phyloP scores from a whole-genome alignment of 1,140 invertebrate species.

The Drosophila eugracilis region DNA sequence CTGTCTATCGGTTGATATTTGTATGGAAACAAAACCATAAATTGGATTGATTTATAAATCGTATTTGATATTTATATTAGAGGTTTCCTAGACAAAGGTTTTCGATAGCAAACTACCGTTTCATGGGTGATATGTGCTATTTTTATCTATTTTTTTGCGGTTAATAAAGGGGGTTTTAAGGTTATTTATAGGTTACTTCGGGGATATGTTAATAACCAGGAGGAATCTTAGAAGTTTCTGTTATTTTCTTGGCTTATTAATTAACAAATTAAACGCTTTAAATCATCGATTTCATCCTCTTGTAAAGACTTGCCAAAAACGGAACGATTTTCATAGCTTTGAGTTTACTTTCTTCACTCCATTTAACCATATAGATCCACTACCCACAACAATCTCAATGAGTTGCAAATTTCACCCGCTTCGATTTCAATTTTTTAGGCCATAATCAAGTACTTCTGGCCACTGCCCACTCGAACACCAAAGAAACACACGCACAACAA shows the following conservation, averaged over 20 bases:
- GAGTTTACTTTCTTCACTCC: conserved; percentile 40
- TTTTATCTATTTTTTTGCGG: conserved; percentile 17
- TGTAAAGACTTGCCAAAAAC: background rate
- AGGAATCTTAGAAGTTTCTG: background rate
- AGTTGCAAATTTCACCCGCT: conserved; percentile 28
- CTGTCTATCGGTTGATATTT: conserved; percentile 16
- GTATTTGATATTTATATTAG: conserved; percentile 9
- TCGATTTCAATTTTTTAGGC: conserved; percentile 32
- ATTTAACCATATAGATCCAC: conserved; percentile 1
- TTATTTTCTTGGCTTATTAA: background rate
- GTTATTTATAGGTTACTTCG: background rate
- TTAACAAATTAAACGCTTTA: conserved; percentile 5
- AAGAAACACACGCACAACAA: conserved; percentile 44
- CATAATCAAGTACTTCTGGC: conserved; percentile 21
- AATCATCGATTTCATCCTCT: background rate
- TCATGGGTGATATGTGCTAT: conserved; percentile 20
- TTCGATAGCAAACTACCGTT: conserved; percentile 29
- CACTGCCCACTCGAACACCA: conserved; percentile 15
- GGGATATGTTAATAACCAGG: background rate
- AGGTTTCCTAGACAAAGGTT: conserved; percentile 15
- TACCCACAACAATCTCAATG: conserved; percentile 26
- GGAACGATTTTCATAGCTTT: conserved; percentile 7
- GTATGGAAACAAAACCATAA: conserved; percentile 34
- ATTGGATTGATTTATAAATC: conserved; percentile 42
- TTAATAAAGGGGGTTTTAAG: conserved; percentile 7